Evolutionary conservation across 2,888 invertebrate species (phyloP).

Genomic region (Torymus aiolomorphi): DNA sequence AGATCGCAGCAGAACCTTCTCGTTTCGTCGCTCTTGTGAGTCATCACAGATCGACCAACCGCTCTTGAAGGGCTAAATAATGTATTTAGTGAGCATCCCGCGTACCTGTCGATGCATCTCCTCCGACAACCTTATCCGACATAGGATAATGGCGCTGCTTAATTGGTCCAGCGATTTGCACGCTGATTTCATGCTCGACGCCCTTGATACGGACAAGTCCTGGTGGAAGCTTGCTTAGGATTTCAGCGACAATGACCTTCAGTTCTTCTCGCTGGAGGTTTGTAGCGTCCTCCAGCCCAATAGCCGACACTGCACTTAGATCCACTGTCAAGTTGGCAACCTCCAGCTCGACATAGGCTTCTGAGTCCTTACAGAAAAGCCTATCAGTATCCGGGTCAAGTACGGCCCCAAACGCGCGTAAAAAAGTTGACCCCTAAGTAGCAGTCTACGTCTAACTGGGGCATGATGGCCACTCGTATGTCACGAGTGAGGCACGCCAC

Average conservation of each 20-base stretch:
- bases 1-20: constrained; percentile 45
- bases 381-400: too few relatives aligned
- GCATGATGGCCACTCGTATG: too few relatives aligned
- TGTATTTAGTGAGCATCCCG: neutral
- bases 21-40: neutral
- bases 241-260: neutral
- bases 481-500: too few relatives aligned
- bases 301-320: neutral
- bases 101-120: constrained; percentile 19
- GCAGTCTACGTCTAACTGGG: too few relatives aligned
- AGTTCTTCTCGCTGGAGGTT: neutral
- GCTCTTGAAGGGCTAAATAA: constrained; percentile 24
- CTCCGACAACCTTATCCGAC: neutral
- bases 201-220: neutral
- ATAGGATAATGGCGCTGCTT: constrained; percentile 40
- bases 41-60: constrained; percentile 34
- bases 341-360: too few relatives aligned
- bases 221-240: neutral
- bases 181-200: constrained; percentile 25
- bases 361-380: too few relatives aligned
- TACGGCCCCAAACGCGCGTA: too few relatives aligned
- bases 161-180: neutral
- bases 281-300: neutral
- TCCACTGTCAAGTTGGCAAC: neutral
- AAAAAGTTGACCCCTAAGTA: too few relatives aligned